Percentiles rank a stretch among this genome's conserved stretches.
These are phyloP conservation scores for Cremastinae sp. DNA, from an alignment of 2,888 invertebrate genomes.

Conservation along the genomic window DNA sequence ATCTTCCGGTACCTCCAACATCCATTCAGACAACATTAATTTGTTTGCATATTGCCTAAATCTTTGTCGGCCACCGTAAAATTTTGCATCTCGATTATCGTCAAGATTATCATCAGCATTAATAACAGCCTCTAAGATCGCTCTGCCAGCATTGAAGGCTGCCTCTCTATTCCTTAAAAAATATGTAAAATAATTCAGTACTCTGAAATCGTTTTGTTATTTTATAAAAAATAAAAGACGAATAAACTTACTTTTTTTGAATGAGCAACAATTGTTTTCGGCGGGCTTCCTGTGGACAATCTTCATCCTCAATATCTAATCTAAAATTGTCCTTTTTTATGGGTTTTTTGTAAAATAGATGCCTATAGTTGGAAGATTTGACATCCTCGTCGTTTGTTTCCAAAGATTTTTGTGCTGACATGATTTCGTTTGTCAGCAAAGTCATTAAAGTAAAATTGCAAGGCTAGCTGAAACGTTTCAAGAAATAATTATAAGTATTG, in stretches of 20 bases:
- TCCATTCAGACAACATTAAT: slow-evolving; percentile 96
- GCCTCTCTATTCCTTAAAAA: slow-evolving; percentile 72
- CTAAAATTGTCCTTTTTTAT: slow-evolving; percentile 73
- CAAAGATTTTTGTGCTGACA: too few species aligned
- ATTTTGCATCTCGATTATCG: slow-evolving; percentile 62
- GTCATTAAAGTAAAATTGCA: too few species aligned
- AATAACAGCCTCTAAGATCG: slow-evolving; percentile 79
- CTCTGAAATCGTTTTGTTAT: slow-evolving; percentile 4
- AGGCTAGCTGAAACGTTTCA: too few species aligned
- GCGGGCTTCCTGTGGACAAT: slow-evolving; percentile 76
- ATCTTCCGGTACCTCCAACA: slow-evolving; percentile 91
- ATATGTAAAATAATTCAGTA: slow-evolving; percentile 3
- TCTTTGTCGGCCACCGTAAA: slow-evolving; percentile 41
- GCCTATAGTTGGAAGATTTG: slow-evolving; percentile 54
- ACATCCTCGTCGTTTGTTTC: too few species aligned
- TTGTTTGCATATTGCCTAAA: slow-evolving; percentile 79
- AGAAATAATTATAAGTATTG: too few species aligned
- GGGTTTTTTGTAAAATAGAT: slow-evolving; percentile 75
- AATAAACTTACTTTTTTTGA: slow-evolving; percentile 74
- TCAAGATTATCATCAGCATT: slow-evolving; percentile 66
- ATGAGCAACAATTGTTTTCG: slow-evolving; percentile 71
- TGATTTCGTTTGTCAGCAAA: too few species aligned
- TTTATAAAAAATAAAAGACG: background rate
- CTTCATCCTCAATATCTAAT: slow-evolving; percentile 69
- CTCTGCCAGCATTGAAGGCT: slow-evolving; percentile 78